Percentiles rank a stretch among this genome's conserved stretches.
Evolutionary conservation across 23 tunicate species (phyloP).

Genomic region (Trididemnum miniatum): DNA sequence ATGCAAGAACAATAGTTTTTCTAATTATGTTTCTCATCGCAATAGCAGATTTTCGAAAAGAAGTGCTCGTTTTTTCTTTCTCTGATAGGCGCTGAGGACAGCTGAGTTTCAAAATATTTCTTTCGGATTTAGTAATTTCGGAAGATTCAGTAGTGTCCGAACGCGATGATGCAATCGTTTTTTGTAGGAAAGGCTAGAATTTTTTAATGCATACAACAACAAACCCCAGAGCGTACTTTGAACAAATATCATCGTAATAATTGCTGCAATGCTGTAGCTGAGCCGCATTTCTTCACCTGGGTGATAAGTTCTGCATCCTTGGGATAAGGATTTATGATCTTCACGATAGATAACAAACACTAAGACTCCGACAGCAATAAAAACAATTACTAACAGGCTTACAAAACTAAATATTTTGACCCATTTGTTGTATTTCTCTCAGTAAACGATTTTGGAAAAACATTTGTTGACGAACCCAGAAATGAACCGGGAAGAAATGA

Average conservation of each 20-base stretch:
- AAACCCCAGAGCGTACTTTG: neutral
- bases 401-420: neutral
- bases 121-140: too few relatives aligned
- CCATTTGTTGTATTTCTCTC: neutral
- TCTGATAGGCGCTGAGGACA: too few relatives aligned
- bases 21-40: neutral
- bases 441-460: neutral
- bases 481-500: neutral
- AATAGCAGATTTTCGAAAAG: neutral
- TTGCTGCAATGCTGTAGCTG: neutral
- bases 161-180: too few relatives aligned
- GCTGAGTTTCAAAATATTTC: too few relatives aligned
- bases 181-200: neutral
- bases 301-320: neutral
- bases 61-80: neutral
- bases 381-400: neutral
- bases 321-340: neutral
- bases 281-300: neutral
- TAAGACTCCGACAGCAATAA: neutral
- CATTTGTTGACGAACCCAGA: neutral
- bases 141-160: too few relatives aligned
- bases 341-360: neutral
- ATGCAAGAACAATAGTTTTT: neutral
- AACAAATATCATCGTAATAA: too few relatives aligned
- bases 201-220: neutral